These are phyloP conservation scores for Dermatophagoides farinae DNA, from an alignment of 1,140 invertebrate genomes.

Conservation along the genomic window DNA sequence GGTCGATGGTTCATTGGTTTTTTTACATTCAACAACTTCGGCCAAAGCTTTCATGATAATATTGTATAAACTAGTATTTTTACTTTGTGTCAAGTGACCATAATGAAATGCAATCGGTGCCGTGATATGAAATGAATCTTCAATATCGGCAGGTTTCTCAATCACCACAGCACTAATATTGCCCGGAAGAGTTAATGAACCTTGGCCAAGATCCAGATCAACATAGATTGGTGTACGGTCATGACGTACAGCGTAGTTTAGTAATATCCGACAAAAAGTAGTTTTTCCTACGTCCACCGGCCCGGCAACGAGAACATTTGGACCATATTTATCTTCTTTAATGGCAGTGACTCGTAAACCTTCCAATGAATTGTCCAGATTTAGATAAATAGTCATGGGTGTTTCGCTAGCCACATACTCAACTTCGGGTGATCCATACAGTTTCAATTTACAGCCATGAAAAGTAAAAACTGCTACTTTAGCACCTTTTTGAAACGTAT, in stretches of 20 bases:
- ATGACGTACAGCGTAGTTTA: constrained; percentile 82
- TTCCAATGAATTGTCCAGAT: constrained; percentile 82
- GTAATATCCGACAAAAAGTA: constrained; percentile 61
- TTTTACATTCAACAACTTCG: constrained; percentile 41
- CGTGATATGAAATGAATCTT: constrained; percentile 76
- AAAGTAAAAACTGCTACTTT: constrained; percentile 92
- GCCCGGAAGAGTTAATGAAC: constrained; percentile 72
- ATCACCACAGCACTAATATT: constrained; percentile 66
- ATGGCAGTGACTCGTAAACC: constrained; percentile 55
- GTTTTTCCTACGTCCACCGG: constrained; percentile 91
- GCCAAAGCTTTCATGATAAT: constrained; percentile 62
- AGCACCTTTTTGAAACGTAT: constrained; percentile 66
- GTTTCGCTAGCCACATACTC: constrained; percentile 87
- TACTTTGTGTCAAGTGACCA: constrained; percentile 54
- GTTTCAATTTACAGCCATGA: constrained; percentile 61
- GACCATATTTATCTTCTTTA: constrained; percentile 35
- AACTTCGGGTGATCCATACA: constrained; percentile 61
- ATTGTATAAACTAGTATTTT: constrained; percentile 59
- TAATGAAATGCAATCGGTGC: constrained; percentile 84
- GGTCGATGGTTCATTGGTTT: constrained; percentile 18
- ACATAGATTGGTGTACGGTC: constrained; percentile 62
- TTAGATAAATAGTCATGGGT: constrained; percentile 84
- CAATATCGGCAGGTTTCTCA: constrained; percentile 68
- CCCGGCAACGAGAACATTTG: constrained; percentile 52
- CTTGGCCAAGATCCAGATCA: constrained; percentile 91